These are phyloP conservation scores for Adelognathus sp. DNA, from an alignment of 2,888 invertebrate genomes.

Conservation along the genomic window DNA sequence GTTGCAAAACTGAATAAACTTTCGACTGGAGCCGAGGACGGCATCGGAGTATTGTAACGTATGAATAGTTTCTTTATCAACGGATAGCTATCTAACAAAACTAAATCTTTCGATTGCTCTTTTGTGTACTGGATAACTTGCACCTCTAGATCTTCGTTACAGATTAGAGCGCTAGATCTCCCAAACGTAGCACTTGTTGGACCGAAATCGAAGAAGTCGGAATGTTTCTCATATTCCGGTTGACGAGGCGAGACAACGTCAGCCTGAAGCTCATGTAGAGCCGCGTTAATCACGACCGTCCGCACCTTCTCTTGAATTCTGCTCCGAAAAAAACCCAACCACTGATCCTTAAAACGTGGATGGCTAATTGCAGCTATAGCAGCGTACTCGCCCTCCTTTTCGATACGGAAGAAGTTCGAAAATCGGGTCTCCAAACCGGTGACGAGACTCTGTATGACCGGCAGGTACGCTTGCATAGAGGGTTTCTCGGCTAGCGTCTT, in stretches of 20 bases:
- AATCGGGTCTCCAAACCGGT: background rate
- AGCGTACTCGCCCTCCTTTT: background rate
- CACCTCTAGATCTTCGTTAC: background rate
- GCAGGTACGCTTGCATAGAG: background rate
- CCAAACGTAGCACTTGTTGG: background rate
- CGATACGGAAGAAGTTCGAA: background rate
- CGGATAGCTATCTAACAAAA: background rate
- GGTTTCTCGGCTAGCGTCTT: background rate
- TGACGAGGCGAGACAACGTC: background rate
- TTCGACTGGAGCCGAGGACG: slow-evolving; percentile 48
- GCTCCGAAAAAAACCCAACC: background rate
- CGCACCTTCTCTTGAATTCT: background rate
- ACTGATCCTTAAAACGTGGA: background rate
- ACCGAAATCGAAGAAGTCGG: background rate
- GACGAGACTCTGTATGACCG: background rate
- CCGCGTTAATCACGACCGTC: background rate
- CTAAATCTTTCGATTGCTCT: background rate
- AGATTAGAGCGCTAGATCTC: background rate
- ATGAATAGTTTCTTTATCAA: slow-evolving; percentile 10
- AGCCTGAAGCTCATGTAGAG: background rate
- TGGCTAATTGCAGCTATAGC: slow-evolving; percentile 12
- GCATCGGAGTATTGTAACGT: slow-evolving; percentile 40
- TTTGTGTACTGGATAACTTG: background rate
- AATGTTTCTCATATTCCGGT: background rate
- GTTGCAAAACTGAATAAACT: slow-evolving; percentile 46